These are phyloP conservation scores for Mallotus villosus DNA, from an alignment of 2,797 vertebrate genomes.

Conservation along the genomic window DNA sequence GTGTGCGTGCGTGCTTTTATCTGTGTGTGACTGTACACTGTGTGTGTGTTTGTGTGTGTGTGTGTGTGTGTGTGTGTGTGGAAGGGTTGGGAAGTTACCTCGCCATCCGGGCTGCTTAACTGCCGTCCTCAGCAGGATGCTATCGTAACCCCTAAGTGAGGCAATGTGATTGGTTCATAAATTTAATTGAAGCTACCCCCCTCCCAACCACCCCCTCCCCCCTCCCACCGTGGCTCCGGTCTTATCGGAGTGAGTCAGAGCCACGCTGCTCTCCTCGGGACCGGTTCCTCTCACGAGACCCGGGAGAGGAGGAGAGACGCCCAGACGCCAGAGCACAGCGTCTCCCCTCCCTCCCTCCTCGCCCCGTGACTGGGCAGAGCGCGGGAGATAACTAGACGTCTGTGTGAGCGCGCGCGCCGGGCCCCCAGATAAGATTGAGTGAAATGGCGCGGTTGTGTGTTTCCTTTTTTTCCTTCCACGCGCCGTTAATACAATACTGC, in stretches of 20 bases:
- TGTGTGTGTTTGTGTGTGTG: too few species aligned
- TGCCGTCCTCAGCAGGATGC: constrained; percentile 6
- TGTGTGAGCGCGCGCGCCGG: constrained; percentile 5
- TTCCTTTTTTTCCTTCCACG: neutral
- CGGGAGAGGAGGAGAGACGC: neutral
- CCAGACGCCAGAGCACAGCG: constrained; percentile 3
- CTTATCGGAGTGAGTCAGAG: constrained; percentile 22
- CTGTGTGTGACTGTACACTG: too few species aligned
- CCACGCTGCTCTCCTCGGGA: neutral
- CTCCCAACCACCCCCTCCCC: neutral
- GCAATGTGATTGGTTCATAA: constrained; percentile 19
- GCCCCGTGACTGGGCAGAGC: neutral
- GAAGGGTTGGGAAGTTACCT: too few species aligned
- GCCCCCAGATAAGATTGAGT: constrained; percentile 14
- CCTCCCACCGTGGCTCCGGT: constrained; percentile 5
- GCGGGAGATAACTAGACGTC: constrained; percentile 4
- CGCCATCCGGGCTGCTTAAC: too few species aligned
- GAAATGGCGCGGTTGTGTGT: constrained; percentile 10
- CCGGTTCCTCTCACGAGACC: neutral
- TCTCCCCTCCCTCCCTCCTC: neutral
- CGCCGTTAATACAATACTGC: constrained; percentile 7
- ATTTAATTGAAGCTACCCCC: constrained; percentile 13
- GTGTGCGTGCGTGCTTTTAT: too few species aligned
- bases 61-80: too few species aligned
- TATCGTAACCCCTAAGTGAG: constrained; percentile 8